Percentiles rank a stretch among this genome's conserved stretches.
phyloP scores from a whole-genome alignment of 2,797 vertebrate genomes.

The Sebastes minor region DNA sequence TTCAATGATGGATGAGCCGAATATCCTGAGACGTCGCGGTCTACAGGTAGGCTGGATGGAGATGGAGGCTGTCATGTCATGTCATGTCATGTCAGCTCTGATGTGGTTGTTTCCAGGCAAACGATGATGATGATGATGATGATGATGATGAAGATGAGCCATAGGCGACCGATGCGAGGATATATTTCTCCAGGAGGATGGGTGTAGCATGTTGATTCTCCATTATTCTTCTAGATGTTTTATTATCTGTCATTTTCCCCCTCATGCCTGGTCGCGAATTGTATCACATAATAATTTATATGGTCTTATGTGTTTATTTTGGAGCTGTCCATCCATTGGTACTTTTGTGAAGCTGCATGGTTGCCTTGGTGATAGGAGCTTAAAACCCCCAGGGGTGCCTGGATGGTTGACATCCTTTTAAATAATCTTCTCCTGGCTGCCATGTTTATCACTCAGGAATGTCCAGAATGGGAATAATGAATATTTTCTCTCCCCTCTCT shows the following conservation, averaged over 20 bases:
- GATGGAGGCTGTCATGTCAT: not conserved
- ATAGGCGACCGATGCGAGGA: not conserved
- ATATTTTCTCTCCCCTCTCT: not conserved
- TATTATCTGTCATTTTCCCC: not conserved
- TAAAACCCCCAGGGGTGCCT: constrained; percentile 18
- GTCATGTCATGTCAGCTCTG: not conserved
- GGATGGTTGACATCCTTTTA: constrained; percentile 35
- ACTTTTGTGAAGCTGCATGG: constrained; percentile 38
- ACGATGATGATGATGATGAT: not conserved
- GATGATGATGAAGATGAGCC: not conserved
- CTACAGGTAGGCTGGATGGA: constrained; percentile 75
- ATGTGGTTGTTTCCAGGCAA: constrained; percentile 35
- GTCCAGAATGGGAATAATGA: constrained; percentile 5
- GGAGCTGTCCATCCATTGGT: constrained; percentile 18
- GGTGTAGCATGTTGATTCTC: not conserved
- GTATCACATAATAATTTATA: not conserved
- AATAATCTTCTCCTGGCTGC: constrained; percentile 44
- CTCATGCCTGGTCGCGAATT: not conserved
- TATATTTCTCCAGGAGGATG: not conserved
- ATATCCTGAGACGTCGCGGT: constrained; percentile 82
- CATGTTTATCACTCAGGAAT: constrained; percentile 35
- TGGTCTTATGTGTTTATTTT: constrained; percentile 37
- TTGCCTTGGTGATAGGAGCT: constrained; percentile 74
- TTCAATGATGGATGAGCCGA: constrained; percentile 79
- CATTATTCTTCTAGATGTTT: not conserved